Evolutionary conservation across 2,888 invertebrate genomes (phyloP), one percentile per base, ranked within the genome.

Genomic region (Neelides folsomi): DNA sequence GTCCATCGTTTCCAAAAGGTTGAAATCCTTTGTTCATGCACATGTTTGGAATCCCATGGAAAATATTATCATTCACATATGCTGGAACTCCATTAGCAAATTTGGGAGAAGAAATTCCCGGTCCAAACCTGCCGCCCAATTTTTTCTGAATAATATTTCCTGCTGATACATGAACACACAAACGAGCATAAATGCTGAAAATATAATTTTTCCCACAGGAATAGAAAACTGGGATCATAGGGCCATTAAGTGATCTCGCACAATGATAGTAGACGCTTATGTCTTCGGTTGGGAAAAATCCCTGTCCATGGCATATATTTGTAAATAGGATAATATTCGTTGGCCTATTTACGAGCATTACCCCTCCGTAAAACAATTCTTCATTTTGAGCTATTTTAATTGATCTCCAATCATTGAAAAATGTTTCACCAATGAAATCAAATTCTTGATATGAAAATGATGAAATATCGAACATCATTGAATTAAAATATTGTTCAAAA

Each of bases 1-100:
- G 47, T 35, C 58, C 59, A 41, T 62, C 61, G 8, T 45, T 44
- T 42, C 53, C 54, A 43, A 62, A 51, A 3, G 54, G 47, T 19
- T 37, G 40, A 2, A 47, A 18, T 10, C 58, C 59, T n/a, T 27
- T 9, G 5, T 15, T 10, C 10, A 10, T 13, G 20, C 59, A 62
- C 18, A 35, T 37, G 7, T 16, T 12, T 3, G 43, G 35, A 3
- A 47, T 8, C 6, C 54, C 55, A 19, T 51, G 44, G 20, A 62
- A 62, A 3, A 58, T 53, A 1, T 39, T 2, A 0, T 45, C 5
- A 10, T 44, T 38, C 15, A 50, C 39, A 2, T 46, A 36, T 15
- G 55, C 46, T 7, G 41, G 36, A 12, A 35, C 12, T 4, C 56
- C 59, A 10, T 18, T 10, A 9, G 16, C 34, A 2, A 38, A 39